Evolutionary conservation across 2,888 invertebrate genomes (phyloP).

Genomic region (Calliopum simillimum): DNA sequence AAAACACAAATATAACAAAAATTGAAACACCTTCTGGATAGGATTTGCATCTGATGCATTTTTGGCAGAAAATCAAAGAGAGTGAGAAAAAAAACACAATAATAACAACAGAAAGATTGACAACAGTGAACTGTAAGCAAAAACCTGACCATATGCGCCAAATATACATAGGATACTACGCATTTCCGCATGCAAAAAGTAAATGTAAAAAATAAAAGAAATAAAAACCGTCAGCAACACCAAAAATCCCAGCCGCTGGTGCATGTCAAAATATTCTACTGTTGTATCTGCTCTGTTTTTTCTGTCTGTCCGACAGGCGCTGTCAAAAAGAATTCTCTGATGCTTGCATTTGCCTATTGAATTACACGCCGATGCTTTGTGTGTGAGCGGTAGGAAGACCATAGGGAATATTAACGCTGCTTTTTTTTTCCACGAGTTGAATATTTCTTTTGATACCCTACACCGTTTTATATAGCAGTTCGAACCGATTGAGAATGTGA

Average conservation of each 20-base stretch:
- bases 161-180: slow-evolving; percentile 26
- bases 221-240: slow-evolving; percentile 14
- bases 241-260: slow-evolving; percentile 26
- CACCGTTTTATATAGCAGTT: no score
- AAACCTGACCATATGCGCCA: slow-evolving; percentile 35
- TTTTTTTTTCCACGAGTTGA: slow-evolving; percentile 30
- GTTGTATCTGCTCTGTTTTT: slow-evolving; percentile 12
- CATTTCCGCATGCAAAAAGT: slow-evolving; percentile 26
- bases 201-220: slow-evolving; percentile 35
- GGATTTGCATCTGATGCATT: slow-evolving; percentile 35
- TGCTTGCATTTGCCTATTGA: slow-evolving; percentile 43
- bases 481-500: no score
- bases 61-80: slow-evolving; percentile 9
- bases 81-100: background rate
- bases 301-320: background rate
- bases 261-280: slow-evolving; percentile 41
- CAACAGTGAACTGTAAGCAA: slow-evolving; percentile 12
- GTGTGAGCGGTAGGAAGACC: slow-evolving; percentile 29
- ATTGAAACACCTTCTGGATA: slow-evolving; percentile 29
- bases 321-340: slow-evolving; percentile 34
- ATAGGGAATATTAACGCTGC: slow-evolving; percentile 46
- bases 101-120: slow-evolving; percentile 18
- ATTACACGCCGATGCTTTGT: slow-evolving; percentile 42
- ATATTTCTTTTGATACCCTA: slow-evolving; percentile 26
- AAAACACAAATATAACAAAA: slow-evolving; percentile 23